Evolutionary conservation across 2,888 invertebrate genomes (phyloP).

Genomic region (Drosophila mimetica): DNA sequence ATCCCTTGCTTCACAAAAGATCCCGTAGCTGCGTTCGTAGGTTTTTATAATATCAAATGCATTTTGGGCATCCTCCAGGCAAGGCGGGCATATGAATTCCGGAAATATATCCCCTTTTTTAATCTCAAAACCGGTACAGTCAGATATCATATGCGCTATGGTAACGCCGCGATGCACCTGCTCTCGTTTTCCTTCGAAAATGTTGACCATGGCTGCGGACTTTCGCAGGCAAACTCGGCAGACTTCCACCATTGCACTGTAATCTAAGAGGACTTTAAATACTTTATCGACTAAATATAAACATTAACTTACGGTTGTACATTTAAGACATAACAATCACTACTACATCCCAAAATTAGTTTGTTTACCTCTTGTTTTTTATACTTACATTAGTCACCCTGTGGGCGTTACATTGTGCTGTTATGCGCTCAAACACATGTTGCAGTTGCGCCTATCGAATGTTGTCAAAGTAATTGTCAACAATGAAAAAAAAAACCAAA

Average conservation of each 20-base stretch:
- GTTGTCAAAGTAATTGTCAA: too few species aligned
- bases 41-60: background rate
- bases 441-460: too few species aligned
- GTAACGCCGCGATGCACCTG: background rate
- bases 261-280: background rate
- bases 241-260: background rate
- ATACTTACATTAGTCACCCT: too few species aligned
- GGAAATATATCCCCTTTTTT: background rate
- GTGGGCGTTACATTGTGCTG: too few species aligned
- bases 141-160: background rate
- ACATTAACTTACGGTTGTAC: background rate
- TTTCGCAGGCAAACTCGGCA: background rate
- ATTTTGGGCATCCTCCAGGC: background rate
- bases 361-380: too few species aligned
- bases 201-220: background rate
- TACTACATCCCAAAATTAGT: too few species aligned
- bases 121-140: background rate
- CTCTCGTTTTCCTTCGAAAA: background rate
- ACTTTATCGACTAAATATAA: too few species aligned
- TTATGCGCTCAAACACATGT: too few species aligned
- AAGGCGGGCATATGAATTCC: background rate
- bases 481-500: too few species aligned
- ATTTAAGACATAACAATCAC: background rate
- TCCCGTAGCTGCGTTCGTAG: background rate
- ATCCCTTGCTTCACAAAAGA: background rate